phyloP scores from a whole-genome alignment of 2,113 vertebrate species.

The Catagonus wagneri region DNA sequence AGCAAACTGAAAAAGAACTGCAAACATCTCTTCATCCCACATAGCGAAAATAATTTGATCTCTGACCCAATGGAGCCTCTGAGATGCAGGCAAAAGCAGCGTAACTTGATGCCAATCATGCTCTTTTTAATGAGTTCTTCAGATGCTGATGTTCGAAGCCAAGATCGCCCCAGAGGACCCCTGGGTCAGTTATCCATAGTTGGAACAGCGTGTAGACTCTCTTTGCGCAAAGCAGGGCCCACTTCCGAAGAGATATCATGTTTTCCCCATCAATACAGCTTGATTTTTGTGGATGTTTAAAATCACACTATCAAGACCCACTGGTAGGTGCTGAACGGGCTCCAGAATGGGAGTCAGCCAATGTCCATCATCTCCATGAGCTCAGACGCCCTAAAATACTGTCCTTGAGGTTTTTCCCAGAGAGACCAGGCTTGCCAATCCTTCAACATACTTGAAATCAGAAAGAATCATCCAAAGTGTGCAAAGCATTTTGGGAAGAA shows the following conservation, averaged over 20 bases:
- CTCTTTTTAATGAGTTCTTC: neutral
- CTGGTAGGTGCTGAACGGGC: conserved; percentile 37
- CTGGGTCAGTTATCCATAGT: conserved; percentile 43
- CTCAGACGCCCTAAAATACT: conserved; percentile 61
- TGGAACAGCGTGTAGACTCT: conserved; percentile 38
- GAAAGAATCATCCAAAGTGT: neutral
- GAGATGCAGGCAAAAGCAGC: neutral
- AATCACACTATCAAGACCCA: conserved; percentile 71
- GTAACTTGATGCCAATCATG: neutral
- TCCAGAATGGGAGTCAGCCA: conserved; percentile 64
- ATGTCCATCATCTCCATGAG: conserved; percentile 57
- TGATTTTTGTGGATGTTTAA: conserved; percentile 79
- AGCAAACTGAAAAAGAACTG: neutral
- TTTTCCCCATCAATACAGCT: conserved; percentile 65
- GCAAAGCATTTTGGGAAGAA: neutral
- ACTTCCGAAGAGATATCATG: conserved; percentile 67
- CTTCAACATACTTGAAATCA: neutral
- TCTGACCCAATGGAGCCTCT: neutral
- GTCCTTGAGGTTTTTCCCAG: conserved; percentile 61
- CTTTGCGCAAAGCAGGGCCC: conserved; percentile 48
- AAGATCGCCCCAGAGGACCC: conserved; percentile 21
- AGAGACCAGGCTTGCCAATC: neutral
- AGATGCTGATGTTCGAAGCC: neutral
- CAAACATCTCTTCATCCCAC: neutral
- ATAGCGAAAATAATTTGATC: neutral